These are phyloP conservation scores for Antheraea assamensis DNA, from an alignment of 2,888 invertebrate genomes.

Conservation along the genomic window DNA sequence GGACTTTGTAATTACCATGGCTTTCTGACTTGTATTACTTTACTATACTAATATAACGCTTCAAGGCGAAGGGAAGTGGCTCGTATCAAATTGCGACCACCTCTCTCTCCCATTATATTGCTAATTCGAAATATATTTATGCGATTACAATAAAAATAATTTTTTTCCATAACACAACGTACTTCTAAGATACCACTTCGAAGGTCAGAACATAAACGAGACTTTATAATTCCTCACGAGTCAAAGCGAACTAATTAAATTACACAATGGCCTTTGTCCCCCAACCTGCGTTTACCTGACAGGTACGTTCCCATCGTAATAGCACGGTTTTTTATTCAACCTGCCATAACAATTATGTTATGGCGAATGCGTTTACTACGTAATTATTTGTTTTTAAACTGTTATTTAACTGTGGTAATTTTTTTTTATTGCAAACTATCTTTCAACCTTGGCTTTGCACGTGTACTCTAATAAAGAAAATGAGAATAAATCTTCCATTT, in stretches of 20 bases:
- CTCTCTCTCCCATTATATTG: too few species aligned
- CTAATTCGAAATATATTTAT: too few species aligned
- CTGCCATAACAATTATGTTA: neutral
- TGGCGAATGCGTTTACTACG: neutral
- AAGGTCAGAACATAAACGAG: neutral
- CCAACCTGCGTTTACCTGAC: neutral
- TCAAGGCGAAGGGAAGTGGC: too few species aligned
- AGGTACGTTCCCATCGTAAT: conserved; percentile 25
- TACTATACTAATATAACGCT: too few species aligned
- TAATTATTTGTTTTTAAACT: neutral
- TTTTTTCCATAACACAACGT: too few species aligned
- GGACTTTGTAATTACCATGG: too few species aligned
- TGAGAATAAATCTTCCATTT: too few species aligned
- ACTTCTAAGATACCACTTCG: neutral
- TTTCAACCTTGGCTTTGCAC: too few species aligned
- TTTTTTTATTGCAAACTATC: neutral
- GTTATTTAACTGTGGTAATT: neutral
- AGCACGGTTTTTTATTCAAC: conserved; percentile 15
- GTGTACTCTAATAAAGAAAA: too few species aligned
- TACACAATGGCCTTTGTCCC: conserved; percentile 6
- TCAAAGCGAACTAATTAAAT: conserved; percentile 20
- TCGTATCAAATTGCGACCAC: too few species aligned
- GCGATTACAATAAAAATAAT: too few species aligned
- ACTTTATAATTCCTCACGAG: conserved; percentile 1
- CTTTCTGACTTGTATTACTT: too few species aligned